Evolutionary conservation across 2,797 vertebrate species (phyloP).

Genomic region (Sebastes matsubarae): DNA sequence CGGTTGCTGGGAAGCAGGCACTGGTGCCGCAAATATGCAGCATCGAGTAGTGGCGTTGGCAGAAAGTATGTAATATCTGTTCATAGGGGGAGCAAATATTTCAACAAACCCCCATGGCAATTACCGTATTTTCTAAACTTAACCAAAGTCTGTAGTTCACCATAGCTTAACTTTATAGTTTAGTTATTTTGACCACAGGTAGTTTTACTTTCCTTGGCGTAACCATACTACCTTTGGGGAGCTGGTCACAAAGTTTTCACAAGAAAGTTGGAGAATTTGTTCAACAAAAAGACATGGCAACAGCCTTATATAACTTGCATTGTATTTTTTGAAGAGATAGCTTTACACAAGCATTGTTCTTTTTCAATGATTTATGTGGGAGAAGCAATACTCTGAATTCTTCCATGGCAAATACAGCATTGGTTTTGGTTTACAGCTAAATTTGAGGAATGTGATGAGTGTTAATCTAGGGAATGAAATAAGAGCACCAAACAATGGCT

Average conservation of each 20-base stretch:
- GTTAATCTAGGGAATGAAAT: neutral
- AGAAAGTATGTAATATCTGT: neutral
- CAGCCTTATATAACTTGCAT: neutral
- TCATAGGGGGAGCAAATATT: neutral
- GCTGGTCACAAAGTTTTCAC: neutral
- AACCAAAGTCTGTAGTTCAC: neutral
- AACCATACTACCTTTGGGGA: neutral
- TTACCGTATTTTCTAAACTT: neutral
- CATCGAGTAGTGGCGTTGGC: neutral
- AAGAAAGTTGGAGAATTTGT: no score
- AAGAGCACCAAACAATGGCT: neutral
- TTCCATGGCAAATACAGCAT: neutral
- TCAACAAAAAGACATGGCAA: neutral
- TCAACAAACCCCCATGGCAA: neutral
- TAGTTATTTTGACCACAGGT: neutral
- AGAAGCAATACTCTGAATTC: neutral
- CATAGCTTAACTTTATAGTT: neutral
- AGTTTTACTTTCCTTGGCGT: neutral
- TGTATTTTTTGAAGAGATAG: neutral
- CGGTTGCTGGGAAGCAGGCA: neutral
- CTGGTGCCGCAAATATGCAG: slow-evolving; percentile 7
- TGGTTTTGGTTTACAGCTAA: neutral
- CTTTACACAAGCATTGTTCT: neutral
- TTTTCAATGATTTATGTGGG: neutral
- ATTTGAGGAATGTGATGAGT: neutral